Percentiles rank a stretch among this genome's conserved stretches.
Conservation (phyloP, 2,888 invertebrate genomes). For the Phyllotreta striolata region DNA sequence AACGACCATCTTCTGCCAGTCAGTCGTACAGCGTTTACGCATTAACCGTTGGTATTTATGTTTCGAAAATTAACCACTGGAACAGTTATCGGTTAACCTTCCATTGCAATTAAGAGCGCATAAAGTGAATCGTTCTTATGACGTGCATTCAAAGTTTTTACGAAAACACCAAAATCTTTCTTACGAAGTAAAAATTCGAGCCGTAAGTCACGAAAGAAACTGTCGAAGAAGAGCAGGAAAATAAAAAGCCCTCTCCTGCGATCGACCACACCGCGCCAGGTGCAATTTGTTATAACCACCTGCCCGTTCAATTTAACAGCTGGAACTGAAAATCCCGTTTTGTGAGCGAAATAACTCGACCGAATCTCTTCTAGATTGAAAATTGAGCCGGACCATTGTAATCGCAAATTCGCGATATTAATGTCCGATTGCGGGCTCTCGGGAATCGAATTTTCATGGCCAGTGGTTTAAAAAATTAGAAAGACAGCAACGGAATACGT, state of each 20-base stretch:
- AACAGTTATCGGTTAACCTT: no score
- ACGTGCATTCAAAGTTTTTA: neutral
- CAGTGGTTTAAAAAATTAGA: constrained; percentile 4
- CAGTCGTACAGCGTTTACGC: no score
- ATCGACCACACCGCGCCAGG: constrained; percentile 24
- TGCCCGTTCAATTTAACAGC: constrained; percentile 32
- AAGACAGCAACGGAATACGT: neutral
- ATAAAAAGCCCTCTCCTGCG: constrained; percentile 26
- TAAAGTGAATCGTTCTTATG: no score
- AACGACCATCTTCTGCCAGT: no score
- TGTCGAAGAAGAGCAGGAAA: constrained; percentile 17
- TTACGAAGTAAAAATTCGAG: neutral
- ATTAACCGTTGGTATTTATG: no score
- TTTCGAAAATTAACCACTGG: no score
- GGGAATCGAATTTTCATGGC: constrained; percentile 3
- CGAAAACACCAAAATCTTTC: neutral
- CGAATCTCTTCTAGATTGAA: constrained; percentile 32
- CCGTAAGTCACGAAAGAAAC: constrained; percentile 10
- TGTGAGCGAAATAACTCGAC: constrained; percentile 25
- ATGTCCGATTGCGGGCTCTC: neutral
- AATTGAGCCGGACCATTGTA: constrained; percentile 23
- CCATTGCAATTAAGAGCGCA: no score
- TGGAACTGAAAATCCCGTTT: constrained; percentile 31
- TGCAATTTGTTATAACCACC: constrained; percentile 32
- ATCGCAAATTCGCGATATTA: constrained; percentile 24